phyloP scores from a whole-genome alignment of 64 coral and sea anemone species.

The Porites lutea region DNA sequence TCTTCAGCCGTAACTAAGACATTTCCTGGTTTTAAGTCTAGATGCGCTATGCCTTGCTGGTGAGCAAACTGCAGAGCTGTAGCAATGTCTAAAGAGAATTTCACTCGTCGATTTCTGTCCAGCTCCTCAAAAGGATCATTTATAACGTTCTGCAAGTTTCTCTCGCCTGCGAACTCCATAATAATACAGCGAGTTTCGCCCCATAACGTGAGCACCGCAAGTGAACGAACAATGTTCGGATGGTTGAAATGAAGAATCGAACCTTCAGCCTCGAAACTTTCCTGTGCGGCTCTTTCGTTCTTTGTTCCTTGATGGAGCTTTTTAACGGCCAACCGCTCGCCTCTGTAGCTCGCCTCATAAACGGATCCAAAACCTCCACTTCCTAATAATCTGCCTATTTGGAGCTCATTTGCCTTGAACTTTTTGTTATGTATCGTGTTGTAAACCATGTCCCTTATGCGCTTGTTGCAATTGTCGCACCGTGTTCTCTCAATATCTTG shows the following conservation, averaged over 20 bases:
- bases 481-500: slow-evolving; percentile 77
- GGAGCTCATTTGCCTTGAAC: slow-evolving; percentile 77
- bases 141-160: slow-evolving; percentile 91
- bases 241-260: slow-evolving; percentile 91
- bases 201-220: slow-evolving; percentile 62
- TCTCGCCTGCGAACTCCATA: slow-evolving; percentile 96
- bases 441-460: slow-evolving; percentile 70
- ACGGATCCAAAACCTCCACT: slow-evolving; percentile 96
- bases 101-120: slow-evolving; percentile 65
- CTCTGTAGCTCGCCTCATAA: slow-evolving; percentile 89
- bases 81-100: slow-evolving; percentile 92
- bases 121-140: slow-evolving; percentile 83
- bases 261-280: slow-evolving; percentile 97
- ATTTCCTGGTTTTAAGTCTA: slow-evolving; percentile 97
- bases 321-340: slow-evolving; percentile 87
- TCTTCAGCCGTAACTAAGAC: slow-evolving; percentile 89
- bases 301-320: slow-evolving; percentile 94
- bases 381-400: slow-evolving; percentile 81
- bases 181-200: slow-evolving; percentile 77
- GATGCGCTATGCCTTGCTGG: slow-evolving; percentile 91
- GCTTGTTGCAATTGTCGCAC: slow-evolving; percentile 53
- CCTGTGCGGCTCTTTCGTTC: slow-evolving; percentile 87
- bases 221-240: slow-evolving; percentile 93
- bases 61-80: slow-evolving; percentile 88
- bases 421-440: slow-evolving; percentile 43